Base-by-base conservation (phyloP, 2,888 invertebrate species). In the Ditula angustiorana region DNA sequence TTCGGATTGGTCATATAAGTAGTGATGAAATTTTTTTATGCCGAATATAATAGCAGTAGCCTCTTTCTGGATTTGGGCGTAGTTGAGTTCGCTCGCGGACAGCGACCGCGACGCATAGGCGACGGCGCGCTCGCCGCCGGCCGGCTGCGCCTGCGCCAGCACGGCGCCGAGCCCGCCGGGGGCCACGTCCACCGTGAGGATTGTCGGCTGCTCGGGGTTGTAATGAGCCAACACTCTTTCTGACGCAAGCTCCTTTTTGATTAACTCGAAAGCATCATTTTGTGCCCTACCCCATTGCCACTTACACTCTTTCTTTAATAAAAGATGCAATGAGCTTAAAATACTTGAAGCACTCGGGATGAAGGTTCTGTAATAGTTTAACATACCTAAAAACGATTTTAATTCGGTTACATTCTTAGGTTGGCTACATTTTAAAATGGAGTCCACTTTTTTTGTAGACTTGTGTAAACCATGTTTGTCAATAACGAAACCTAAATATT, bases 361-460 rank as follows among this genome's bases (percentile, higher is more conserved):
- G 28, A 67, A 67, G 13, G 41, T 52, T 11, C 62, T 33, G 30
- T 66, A 68, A 26, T 62, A 67, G 23, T 68, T 68, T 19, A 68
- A 53, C 47, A 66, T 49, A 5, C 66, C 67, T 11, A 68, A 50
- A 50, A 68, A 61, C 4, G 62, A 68, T 21, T 60, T 62, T 10
- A 68, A 35, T 47, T 68, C 55, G 1, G 37, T 47, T 1, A 55
- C 60, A 49, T 66, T 61, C 8, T 24, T 24, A 5, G 24, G 24
- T 4, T 5, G 24, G 3, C 3, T 5, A 24, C 24, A 24, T 24
- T 24, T 24, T 4, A 24, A 4, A 24, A 24, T 24, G 24, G 24
- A 2, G 3, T 24, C 24, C 3, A 5, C 5, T 5, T 24, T 24
- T 24, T 24, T 24, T 4, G 5, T 5, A 4, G 2, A 24, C 5